Evolutionary conservation across 2,888 invertebrate genomes (phyloP), one percentile per base, ranked within the genome.

Genomic region (Noctuana brunneofusca): DNA sequence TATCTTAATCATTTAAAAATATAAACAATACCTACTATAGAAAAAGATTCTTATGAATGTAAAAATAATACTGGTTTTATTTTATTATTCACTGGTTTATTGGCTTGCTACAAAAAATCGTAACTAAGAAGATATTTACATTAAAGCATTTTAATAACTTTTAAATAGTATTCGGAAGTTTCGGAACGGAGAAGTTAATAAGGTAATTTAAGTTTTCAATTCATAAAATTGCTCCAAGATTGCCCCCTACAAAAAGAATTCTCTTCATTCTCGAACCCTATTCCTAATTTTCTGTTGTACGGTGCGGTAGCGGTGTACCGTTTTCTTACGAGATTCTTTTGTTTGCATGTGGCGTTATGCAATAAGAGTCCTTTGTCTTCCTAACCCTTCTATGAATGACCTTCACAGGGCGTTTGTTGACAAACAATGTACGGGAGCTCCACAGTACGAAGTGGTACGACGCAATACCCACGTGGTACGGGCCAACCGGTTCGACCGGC

Each of bases 351-450:
- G 58, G 65, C 69, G 69, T 83, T 83, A 83, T 72, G 81, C 73
- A 85, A 86, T 73, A 73, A 67, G 43, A 46, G 63, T 81, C 79
- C 82, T 88, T 88, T 88, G 85, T 84, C 75, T 83, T 79, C 73
- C 71, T 78, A 81, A 79, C 79, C 81, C 82, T 83, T 79, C 79
- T 75, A 80, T 80, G 77, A 72, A 79, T 88, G 89, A 89, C 89
- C 90, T 90, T 90, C 89, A 79, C 75, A 83, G 83, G 86, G 83
- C 76, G 82, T 89, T 90, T 90, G 90, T 91, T 90, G 89, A 91
- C 87, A 91, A 91, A 91, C 90, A 89, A 83, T 79, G 79, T 82
- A 79, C 82, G 79, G 83, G 84, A 83, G 80, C 81, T 77, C 79
- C 76, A 50, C 56, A 24, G 63, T 52, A 50, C 62, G 49, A 50